Evolutionary conservation across 2,888 invertebrate species (phyloP).

Genomic region (Tillus elongatus): DNA sequence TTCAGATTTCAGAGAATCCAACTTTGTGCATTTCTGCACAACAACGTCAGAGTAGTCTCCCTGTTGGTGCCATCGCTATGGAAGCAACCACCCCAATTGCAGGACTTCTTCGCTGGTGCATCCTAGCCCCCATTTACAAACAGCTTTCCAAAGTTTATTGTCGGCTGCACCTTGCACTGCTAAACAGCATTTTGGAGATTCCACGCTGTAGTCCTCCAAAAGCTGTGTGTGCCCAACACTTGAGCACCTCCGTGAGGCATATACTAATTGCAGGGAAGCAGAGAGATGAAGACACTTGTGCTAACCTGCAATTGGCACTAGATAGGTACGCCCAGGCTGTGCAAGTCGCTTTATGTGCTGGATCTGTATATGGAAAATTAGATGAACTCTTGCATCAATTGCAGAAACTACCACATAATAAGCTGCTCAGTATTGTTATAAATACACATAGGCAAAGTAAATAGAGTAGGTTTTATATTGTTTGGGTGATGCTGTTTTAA

Average conservation of each 20-base stretch:
- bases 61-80: conserved; percentile 75
- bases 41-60: conserved; percentile 56
- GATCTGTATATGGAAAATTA: conserved; percentile 72
- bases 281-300: conserved; percentile 21
- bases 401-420: conserved; percentile 55
- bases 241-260: conserved; percentile 34
- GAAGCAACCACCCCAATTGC: conserved; percentile 72
- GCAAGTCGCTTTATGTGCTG: conserved; percentile 69
- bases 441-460: conserved; percentile 51
- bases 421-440: conserved; percentile 55
- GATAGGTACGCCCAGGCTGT: conserved; percentile 77
- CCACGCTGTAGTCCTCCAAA: conserved; percentile 46
- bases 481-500: no score
- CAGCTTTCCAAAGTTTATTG: conserved; percentile 47
- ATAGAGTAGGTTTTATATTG: no score
- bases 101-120: conserved; percentile 70
- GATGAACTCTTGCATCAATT: conserved; percentile 56
- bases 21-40: conserved; percentile 60
- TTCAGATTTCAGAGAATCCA: conserved; percentile 53
- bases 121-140: conserved; percentile 55
- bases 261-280: conserved; percentile 18
- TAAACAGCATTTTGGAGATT: conserved; percentile 55
- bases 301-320: conserved; percentile 49
- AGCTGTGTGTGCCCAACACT: conserved; percentile 55
- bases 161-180: conserved; percentile 57